A percentile compares a stretch with the other conserved stretches of the same genome.
phyloP scores from a whole-genome alignment of 2,888 invertebrate genomes.

The Sarcophaga subvicina region DNA sequence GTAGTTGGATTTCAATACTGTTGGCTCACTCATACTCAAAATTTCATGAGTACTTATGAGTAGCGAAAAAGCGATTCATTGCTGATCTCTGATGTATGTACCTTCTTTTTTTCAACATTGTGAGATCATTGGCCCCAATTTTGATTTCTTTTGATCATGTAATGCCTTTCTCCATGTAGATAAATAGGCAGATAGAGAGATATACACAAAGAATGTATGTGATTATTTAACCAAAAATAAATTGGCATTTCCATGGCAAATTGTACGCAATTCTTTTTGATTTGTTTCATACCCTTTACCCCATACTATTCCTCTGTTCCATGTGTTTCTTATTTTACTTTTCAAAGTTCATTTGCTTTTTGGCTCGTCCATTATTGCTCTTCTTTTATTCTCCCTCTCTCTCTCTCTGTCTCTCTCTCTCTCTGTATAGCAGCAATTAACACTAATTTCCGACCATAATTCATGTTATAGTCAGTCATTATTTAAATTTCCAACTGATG shows the following conservation, averaged over 20 bases:
- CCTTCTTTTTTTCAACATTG: too few species aligned
- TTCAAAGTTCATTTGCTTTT: slow-evolving; percentile 36
- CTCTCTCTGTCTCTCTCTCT: neutral
- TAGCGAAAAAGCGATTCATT: too few species aligned
- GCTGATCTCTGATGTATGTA: too few species aligned
- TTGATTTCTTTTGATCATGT: too few species aligned
- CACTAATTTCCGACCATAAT: slow-evolving; percentile 50
- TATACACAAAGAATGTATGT: neutral
- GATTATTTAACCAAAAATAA: slow-evolving; percentile 1
- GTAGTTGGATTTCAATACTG: too few species aligned
- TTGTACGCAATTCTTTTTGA: neutral
- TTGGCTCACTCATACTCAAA: too few species aligned
- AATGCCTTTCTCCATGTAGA: too few species aligned
- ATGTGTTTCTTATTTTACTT: neutral
- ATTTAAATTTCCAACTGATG: slow-evolving; percentile 43
- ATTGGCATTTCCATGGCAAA: slow-evolving; percentile 3
- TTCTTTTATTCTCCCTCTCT: slow-evolving; percentile 27
- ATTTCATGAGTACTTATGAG: too few species aligned
- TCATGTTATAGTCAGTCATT: slow-evolving; percentile 57
- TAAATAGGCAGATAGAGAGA: too few species aligned
- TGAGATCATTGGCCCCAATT: too few species aligned
- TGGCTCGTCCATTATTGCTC: slow-evolving; percentile 30
- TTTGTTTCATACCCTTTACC: neutral
- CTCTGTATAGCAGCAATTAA: slow-evolving; percentile 40
- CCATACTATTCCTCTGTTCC: neutral